Evolutionary conservation across 2,113 vertebrate species (phyloP).

Genomic region (Ictalurus furcatus): DNA sequence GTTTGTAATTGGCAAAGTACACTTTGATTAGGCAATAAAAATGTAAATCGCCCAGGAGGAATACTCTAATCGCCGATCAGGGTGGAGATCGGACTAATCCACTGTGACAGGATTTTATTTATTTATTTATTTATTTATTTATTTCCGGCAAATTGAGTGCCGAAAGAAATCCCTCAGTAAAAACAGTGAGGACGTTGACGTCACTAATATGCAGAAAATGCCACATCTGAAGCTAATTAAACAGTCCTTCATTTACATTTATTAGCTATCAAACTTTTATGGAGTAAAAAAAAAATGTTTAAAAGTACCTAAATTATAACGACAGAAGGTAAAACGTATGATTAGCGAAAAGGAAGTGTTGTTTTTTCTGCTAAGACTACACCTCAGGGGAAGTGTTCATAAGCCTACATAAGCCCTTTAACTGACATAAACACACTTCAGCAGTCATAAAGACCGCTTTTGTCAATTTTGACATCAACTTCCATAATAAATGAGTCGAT

Average conservation of each 20-base stretch:
- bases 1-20: constrained; percentile 63
- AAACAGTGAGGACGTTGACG: constrained; percentile 20
- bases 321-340: neutral
- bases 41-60: constrained; percentile 68
- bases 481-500: neutral
- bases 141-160: constrained; percentile 66
- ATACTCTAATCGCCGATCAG: constrained; percentile 41
- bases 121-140: neutral
- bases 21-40: constrained; percentile 78
- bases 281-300: neutral
- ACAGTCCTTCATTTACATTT: constrained; percentile 23
- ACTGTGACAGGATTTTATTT: constrained; percentile 67
- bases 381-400: too few species aligned
- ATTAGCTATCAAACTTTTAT: neutral
- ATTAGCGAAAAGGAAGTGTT: neutral
- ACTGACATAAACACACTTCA: neutral
- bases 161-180: constrained; percentile 1
- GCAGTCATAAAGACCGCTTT: neutral
- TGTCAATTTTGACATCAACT: too few species aligned
- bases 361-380: neutral
- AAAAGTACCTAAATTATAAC: neutral
- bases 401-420: neutral
- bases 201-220: constrained; percentile 34
- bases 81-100: constrained; percentile 65
- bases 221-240: constrained; percentile 18